Evolutionary conservation across 1,140 invertebrate species (phyloP), one percentile per base, ranked within the genome.

Genomic region (Armadillidium nasatum): DNA sequence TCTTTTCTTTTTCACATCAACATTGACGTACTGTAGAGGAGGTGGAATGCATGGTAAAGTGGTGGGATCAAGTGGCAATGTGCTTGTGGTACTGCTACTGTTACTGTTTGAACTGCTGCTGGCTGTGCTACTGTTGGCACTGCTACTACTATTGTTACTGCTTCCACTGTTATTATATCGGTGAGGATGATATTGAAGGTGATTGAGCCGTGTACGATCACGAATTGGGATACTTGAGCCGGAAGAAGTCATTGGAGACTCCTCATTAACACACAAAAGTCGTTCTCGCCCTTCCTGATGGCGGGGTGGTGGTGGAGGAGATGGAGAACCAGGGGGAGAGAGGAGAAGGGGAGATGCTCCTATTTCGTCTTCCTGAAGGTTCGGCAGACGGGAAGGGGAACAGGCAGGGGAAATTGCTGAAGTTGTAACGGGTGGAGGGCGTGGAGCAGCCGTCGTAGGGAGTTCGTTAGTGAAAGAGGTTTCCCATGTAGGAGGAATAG

Each of bases 11-110:
- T 78, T 75, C 72, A 80, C 79, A 60, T 80, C 76, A 0, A 83
- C 82, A 76, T 82, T 82, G n/a, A 80, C 80, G 74, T 82, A 82
- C 72, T 80, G 81, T 69, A 78, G 73, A 15, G 81, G 81, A 33
- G 78, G 77, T 33, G 78, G 76, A 72, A 79, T 81, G 46, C 79
- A 77, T 6, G 79, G 78, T 23, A 88, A 82, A 0, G 86, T 84
- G 44, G 85, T 85, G 0, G 87, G 85, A 75, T 88, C 87, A 74
- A 88, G 82, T 10, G 87, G 86, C 21, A 88, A 82, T 2, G 86
- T 85, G 7, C 85, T 86, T 79, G 85, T 86, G 22, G 86, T 81
- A 22, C 85, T 77, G 70, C 85, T 83, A 44, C 75, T 80, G 78
- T 71, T 80, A n/a, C 85, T 78, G 72, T 54, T 74, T 15, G 70